phyloP scores from a whole-genome alignment of 2,113 vertebrate species.

The Mormoops blainvillei region DNA sequence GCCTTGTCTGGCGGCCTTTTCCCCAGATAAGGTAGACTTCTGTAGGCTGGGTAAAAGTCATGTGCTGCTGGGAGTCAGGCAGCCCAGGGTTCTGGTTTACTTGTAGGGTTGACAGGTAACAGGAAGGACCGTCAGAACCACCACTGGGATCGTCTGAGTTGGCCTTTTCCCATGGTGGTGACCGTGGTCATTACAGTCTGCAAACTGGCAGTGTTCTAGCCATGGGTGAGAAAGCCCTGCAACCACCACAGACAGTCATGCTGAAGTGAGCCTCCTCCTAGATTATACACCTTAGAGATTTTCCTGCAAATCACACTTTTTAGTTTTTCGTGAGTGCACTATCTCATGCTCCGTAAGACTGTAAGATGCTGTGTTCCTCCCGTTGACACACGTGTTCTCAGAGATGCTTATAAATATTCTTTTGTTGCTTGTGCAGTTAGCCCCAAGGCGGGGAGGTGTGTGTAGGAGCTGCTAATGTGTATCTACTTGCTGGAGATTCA shows the following conservation, averaged over 20 bases:
- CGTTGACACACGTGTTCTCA: not conserved
- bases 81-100: not conserved
- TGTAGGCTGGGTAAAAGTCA: not conserved
- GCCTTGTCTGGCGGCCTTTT: not conserved
- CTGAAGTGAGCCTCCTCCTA: not conserved
- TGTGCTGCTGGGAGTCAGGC: not conserved
- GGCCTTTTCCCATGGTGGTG: not conserved
- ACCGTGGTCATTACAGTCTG: not conserved
- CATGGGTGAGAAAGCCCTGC: not conserved
- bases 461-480: not conserved
- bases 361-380: not conserved
- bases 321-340: not conserved
- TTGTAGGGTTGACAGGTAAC: not conserved
- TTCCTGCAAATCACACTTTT: not conserved
- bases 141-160: accelerated
- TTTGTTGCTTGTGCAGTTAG: not conserved
- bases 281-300: not conserved
- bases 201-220: not conserved
- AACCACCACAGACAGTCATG: not conserved
- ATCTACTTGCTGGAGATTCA: not conserved
- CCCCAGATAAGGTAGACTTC: not conserved
- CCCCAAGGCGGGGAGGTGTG: not conserved
- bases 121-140: not conserved
- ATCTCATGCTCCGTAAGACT: not conserved
- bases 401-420: not conserved